phyloP scores from a whole-genome alignment of 2,888 invertebrate species.

The Drosophila multiciliata region DNA sequence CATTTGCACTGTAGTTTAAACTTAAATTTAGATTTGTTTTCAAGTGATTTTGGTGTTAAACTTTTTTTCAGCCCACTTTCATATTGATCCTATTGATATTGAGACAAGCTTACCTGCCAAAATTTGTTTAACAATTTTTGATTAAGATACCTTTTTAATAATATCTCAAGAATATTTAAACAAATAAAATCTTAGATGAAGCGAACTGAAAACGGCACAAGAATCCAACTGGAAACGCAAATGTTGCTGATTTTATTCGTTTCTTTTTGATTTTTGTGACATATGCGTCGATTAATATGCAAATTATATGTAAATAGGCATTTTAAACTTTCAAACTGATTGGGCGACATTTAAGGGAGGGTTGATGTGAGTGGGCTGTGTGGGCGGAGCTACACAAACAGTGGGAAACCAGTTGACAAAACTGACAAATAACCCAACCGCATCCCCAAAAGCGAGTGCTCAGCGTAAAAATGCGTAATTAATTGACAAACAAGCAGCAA shows the following conservation, averaged over 20 bases:
- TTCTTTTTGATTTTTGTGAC: constrained; percentile 61
- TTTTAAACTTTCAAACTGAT: constrained; percentile 76
- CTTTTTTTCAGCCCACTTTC: no score
- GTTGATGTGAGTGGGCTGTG: constrained; percentile 10
- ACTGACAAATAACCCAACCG: constrained; percentile 8
- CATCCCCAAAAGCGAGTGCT: background rate
- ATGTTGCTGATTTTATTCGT: constrained; percentile 33
- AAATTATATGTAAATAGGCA: constrained; percentile 83
- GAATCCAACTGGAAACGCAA: background rate
- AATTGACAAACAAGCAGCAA: constrained; percentile 55
- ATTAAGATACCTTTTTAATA: background rate
- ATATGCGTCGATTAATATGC: constrained; percentile 83
- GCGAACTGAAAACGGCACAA: background rate
- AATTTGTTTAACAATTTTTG: background rate
- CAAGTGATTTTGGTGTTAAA: background rate
- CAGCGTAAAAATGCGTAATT: constrained; percentile 58
- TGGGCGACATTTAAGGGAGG: constrained; percentile 11
- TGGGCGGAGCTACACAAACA: constrained; percentile 48
- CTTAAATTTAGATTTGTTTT: background rate
- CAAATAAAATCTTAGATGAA: background rate
- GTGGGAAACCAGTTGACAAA: constrained; percentile 35
- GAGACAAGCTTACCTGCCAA: background rate
- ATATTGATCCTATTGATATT: background rate
- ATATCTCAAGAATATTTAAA: background rate
- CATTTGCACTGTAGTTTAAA: background rate